Evolutionary conservation across 2,113 vertebrate species (phyloP).

Genomic region (Ceyx cyanopectus): DNA sequence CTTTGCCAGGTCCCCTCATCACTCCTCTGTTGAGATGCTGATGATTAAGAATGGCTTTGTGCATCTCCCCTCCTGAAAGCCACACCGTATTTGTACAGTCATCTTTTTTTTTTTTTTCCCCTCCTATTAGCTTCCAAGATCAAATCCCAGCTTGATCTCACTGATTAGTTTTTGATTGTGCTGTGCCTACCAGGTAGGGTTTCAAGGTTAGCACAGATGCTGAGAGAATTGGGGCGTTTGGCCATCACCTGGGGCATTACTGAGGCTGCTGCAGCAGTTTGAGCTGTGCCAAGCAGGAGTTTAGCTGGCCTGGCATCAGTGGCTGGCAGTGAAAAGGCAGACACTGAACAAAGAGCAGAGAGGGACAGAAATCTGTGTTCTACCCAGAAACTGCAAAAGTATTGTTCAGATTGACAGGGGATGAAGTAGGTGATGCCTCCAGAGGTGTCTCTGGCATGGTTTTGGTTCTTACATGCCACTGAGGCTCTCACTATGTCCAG

Average conservation of each 20-base stretch:
- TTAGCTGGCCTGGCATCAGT: background rate
- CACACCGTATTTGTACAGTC: slow-evolving; percentile 3
- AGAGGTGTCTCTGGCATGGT: background rate
- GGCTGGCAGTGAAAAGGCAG: background rate
- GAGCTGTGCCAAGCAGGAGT: background rate
- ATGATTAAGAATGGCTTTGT: slow-evolving; percentile 28
- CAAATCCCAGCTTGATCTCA: slow-evolving; percentile 53
- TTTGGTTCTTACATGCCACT: background rate
- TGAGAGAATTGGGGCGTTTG: slow-evolving; percentile 19
- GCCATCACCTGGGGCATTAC: slow-evolving; percentile 17
- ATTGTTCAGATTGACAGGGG: background rate
- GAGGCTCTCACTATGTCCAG: background rate
- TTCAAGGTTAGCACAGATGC: slow-evolving; percentile 37
- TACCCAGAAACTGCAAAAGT: background rate
- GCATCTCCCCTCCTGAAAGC: background rate
- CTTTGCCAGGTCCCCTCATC: slow-evolving; percentile 4
- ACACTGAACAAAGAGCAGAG: background rate
- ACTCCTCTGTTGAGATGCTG: background rate
- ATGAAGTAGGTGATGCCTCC: background rate
- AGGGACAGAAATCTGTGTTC: background rate
- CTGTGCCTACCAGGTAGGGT: slow-evolving; percentile 18
- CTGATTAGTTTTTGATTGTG: slow-evolving; percentile 60
- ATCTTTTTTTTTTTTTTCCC: background rate
- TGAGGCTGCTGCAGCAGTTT: background rate
- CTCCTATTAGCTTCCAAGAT: background rate